Conservation (phyloP, 2,113 vertebrate genomes). For the Rhinopithecus roxellana region DNA sequence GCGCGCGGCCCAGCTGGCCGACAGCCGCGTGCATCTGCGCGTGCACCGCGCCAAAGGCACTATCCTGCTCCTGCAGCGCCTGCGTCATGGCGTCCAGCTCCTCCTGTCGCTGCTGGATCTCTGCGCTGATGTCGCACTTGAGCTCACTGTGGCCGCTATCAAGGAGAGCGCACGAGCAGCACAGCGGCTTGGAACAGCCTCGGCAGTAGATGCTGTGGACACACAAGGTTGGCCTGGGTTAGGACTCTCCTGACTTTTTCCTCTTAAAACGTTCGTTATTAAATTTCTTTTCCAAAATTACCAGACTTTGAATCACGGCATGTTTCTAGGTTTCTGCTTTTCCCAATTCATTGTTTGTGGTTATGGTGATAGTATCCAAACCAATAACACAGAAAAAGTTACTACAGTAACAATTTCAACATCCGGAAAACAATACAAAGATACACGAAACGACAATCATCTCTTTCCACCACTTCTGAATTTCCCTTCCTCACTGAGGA, state of each 20-base stretch:
- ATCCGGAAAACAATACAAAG: not conserved
- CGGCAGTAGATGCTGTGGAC: conserved; percentile 78
- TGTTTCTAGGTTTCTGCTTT: not conserved
- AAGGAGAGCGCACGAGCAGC: conserved; percentile 77
- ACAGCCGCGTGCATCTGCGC: not conserved
- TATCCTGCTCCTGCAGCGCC: conserved; percentile 59
- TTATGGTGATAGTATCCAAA: not conserved
- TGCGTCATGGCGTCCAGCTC: conserved; percentile 61
- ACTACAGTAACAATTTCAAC: not conserved
- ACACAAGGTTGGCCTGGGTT: not conserved
- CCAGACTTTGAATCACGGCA: not conserved
- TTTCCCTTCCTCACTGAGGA: not conserved
- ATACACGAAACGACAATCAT: not conserved
- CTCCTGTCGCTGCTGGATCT: conserved; percentile 69
- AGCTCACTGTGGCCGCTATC: conserved; percentile 69
- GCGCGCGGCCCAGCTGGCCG: not conserved
- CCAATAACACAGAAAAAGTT: not conserved
- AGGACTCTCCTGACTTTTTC: not conserved
- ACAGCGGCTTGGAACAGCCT: conserved; percentile 67
- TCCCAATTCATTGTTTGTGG: not conserved
- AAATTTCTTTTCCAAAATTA: not conserved
- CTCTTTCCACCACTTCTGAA: not conserved
- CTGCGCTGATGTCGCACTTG: conserved; percentile 69
- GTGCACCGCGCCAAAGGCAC: not conserved
- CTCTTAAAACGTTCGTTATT: not conserved